Evolutionary conservation across 2,113 vertebrate genomes (phyloP), one percentile per base, ranked within the genome.

Genomic region (Brienomyrus brachyistius): DNA sequence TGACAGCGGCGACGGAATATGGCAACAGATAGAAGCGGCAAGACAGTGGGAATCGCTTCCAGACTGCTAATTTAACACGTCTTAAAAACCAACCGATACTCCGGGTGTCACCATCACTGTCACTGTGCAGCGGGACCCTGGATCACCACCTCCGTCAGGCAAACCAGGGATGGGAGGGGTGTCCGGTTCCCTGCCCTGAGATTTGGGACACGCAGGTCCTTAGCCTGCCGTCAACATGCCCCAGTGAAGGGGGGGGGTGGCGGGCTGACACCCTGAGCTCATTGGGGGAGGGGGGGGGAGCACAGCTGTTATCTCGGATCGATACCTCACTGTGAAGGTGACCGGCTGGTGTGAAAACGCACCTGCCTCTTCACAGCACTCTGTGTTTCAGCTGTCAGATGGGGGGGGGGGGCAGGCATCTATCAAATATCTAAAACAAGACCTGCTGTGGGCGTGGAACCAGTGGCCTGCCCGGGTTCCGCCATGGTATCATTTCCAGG

Each of bases 1-100:
- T 99, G 98, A 99, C 98, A 98, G 97, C 95, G 97, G 96, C 96
- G 95, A 96, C 96, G 96, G 96, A 96, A 96, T 96, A 96, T 94
- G 95, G 96, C 96, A 97, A 97, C 97, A 97, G 96, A 96, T 95
- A 96, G 96, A 96, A 97, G 96, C 95, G 94, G 95, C 96, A 95
- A 97, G 97, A 97, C 97, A 96, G 96, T 97, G 97, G 97, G 97
- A 97, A 97, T 97, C 96, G 96, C 97, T 97, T 96, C 96, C 96
- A 98, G 97, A 98, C 97, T 98, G 96, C 98, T 98, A 98, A 99
- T 98, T 99, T 98, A 98, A 98, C 97, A 98, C 98, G 97, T 98
- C 97, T 97, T 96, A 96, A 96, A 96, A 90, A 95, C 96, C 96
- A 97, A 97, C 96, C 96, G 95, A 93, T 97, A 96, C 96, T 97